Conservation (phyloP, 2,113 vertebrate genomes). For the Oryzias javanicus region DNA sequence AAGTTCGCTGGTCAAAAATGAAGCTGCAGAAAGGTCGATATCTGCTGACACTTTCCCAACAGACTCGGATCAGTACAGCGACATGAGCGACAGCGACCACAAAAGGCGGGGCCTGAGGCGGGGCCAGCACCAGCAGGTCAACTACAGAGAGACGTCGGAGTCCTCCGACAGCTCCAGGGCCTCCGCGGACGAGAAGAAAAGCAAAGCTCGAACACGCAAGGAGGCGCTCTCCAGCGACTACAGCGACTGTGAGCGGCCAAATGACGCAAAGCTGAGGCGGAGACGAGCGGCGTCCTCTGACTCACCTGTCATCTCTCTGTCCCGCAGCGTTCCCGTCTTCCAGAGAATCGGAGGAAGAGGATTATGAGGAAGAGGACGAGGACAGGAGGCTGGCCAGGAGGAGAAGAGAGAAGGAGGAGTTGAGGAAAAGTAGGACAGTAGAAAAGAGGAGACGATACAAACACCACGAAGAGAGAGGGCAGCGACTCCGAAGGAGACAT, state of each 20-base stretch:
- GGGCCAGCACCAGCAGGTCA: constrained; percentile 91
- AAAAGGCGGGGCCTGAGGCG: constrained; percentile 87
- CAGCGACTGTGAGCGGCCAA: constrained; percentile 83
- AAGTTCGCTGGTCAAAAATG: not conserved
- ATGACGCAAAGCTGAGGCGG: too few relatives aligned
- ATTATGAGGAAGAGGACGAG: constrained; percentile 53
- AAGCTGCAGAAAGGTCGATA: too few relatives aligned
- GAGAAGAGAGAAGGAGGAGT: constrained; percentile 71
- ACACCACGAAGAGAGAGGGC: constrained; percentile 56
- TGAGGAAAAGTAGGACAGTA: constrained; percentile 53
- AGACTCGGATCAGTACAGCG: constrained; percentile 88
- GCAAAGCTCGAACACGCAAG: constrained; percentile 66
- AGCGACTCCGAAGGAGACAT: constrained; percentile 62
- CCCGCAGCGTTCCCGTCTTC: constrained; percentile 53
- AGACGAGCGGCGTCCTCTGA: not conserved
- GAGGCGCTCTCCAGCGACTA: constrained; percentile 90
- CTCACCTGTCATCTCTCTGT: not conserved
- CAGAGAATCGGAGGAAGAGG: constrained; percentile 85
- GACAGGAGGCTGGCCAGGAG: constrained; percentile 29
- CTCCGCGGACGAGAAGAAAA: constrained; percentile 70
- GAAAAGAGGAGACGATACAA: constrained; percentile 46
- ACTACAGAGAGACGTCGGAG: constrained; percentile 96
- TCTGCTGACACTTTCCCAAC: not conserved
- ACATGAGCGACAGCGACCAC: constrained; percentile 85
- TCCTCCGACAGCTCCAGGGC: constrained; percentile 86